Evolutionary conservation across 2,888 invertebrate species (phyloP), one percentile per base, ranked within the genome.

Genomic region (Ophion slaviceki): DNA sequence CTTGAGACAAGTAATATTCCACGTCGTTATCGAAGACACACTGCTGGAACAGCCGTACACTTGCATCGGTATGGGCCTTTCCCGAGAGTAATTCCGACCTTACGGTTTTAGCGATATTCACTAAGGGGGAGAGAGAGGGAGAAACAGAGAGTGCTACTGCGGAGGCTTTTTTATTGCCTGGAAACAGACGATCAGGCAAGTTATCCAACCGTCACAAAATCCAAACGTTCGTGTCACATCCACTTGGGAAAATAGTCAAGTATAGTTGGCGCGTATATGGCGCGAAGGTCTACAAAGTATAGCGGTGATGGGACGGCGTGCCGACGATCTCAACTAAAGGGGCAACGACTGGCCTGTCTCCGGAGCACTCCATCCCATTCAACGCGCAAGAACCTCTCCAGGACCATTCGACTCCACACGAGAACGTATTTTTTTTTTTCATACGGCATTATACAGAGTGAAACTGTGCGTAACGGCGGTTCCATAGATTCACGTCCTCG

Each of bases 61-160:
- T 74, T 53, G 57, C 66, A 47, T 40, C 62, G 45, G 28, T 32
- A 3, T 2, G 17, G 61, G 66, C 14, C 24, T 62, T 24, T 32
- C 17, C 14, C n/a, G 47, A 32, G 76, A 67, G 66, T 36, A 67
- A 81, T 75, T 77, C 62, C 45, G 10, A 20, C 47, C 28, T 20
- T 14, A 32, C 74, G 64, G n/a, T 40, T 82, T 85, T 82, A 85
- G 80, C 79, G 85, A 80, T 81, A 78, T 71, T 66, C 80, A 17
- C 53, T 14, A 17, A 17, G 17, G 53, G 40, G 5, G 40, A 0
- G 40, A 17, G 14, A 4, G 17, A 53, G 53, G 2, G 32, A 32
- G 32, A 32, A 3, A 32, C 17, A 17, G 4, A 4, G 17, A 53
- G 17, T 14, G 53, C 11, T 17, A 53, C 11, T 17, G 14, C 17